Base-by-base conservation (phyloP, 2,888 invertebrate genomes). In the Ferrisia virgata region DNA sequence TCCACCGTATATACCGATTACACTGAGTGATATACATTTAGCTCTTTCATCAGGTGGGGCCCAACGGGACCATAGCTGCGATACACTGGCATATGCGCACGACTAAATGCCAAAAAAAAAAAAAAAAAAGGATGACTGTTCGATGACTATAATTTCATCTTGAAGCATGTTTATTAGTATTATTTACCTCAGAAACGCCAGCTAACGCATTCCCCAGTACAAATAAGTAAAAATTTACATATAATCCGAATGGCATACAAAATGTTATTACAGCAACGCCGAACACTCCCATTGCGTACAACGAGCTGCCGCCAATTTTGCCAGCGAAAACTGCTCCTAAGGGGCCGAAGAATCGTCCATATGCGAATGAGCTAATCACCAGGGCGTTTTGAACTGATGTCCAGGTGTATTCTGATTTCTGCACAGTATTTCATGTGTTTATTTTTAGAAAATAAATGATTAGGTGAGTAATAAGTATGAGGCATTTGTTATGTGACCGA, bases 31-130 rank as follows among this genome's bases (percentile, higher is more conserved):
- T 13, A 83, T 83, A n/a, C 39, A 28, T 33, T 43, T 69, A 47
- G 83, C 83, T 47, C 83, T 13, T 76, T 83, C 83, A 3, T 72
- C 33, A 11, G 83, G 83, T 9, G 83, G 83, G 4, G 76, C 40
- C 83, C 83, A 83, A 5, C 76, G 43, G 9, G 83, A 69, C 40
- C 40, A 83, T 18, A 83, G n/a, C 22, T 83, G 43, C 4, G 83
- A 69, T 15, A 69, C 43, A 28, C 43, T 47, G 28, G 83, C 83
- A 31, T 72, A 72, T 13, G 83, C 39, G 28, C 43, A 83, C 1
- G 83, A 25, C 83, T 83, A 22, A n/a, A n/a, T n/a, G n/a, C n/a
- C 18, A 5, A 69, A 72, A 13, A 25, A 3, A 9, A 1, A 25
- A 58, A 15, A 15, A 5, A 43, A 43, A 9, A 43, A 8, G 36